These are phyloP conservation scores for Coryphaenoides rupestris DNA, from an alignment of 2,113 vertebrate species.

Conservation along the genomic window DNA sequence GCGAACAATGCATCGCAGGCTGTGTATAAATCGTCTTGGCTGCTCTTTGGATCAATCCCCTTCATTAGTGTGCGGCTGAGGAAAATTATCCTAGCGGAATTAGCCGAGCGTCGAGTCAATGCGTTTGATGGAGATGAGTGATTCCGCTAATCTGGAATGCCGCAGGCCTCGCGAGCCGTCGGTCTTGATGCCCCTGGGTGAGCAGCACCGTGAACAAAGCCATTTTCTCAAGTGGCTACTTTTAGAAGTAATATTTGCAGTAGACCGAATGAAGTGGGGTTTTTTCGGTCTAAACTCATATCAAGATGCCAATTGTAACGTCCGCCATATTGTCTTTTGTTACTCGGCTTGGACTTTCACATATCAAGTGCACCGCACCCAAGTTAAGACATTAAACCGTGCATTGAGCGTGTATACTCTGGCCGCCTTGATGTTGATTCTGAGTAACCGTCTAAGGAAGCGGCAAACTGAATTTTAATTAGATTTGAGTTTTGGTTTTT, in stretches of 20 bases:
- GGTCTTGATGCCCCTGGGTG: not conserved
- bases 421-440: no score
- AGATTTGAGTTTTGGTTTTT: no score
- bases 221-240: not conserved
- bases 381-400: no score
- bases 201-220: not conserved
- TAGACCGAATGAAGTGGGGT: no score
- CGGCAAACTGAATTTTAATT: no score
- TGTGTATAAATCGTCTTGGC: not conserved
- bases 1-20: not conserved
- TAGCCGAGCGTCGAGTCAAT: not conserved
- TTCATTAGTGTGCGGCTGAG: not conserved
- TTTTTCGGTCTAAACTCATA: no score
- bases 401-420: no score
- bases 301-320: no score
- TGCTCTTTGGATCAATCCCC: not conserved
- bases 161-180: not conserved
- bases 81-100: not conserved
- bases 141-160: not conserved
- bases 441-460: no score
- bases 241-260: constrained; percentile 4
- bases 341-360: no score
- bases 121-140: not conserved
- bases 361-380: no score
- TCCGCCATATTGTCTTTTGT: no score